These are phyloP conservation scores for Girardinichthys multiradiatus DNA, from an alignment of 2,113 vertebrate genomes.

Conservation along the genomic window DNA sequence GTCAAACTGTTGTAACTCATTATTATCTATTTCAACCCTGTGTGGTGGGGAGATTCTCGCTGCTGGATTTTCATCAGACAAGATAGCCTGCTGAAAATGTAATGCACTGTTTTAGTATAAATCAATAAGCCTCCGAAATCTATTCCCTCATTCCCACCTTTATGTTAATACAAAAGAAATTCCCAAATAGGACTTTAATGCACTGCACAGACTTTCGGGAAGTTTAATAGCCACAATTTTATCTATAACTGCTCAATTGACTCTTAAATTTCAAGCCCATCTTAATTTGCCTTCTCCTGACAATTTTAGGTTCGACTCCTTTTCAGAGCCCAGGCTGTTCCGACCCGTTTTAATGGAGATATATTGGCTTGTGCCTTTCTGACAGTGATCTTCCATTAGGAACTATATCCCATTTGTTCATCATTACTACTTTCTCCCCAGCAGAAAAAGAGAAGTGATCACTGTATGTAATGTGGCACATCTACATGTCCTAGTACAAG, in stretches of 20 bases:
- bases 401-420: constrained; percentile 60
- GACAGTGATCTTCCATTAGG: constrained; percentile 64
- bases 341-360: constrained; percentile 69
- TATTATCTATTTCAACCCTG: constrained; percentile 70
- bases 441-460: constrained; percentile 25
- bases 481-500: constrained; percentile 33
- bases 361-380: constrained; percentile 57
- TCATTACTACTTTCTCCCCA: constrained; percentile 52
- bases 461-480: constrained; percentile 2
- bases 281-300: constrained; percentile 71
- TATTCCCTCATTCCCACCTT: constrained; percentile 69
- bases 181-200: constrained; percentile 73
- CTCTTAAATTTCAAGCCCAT: constrained; percentile 70
- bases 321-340: constrained; percentile 47
- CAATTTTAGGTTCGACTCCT: constrained; percentile 56
- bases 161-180: constrained; percentile 75
- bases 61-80: constrained; percentile 71
- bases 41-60: constrained; percentile 65
- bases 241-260: constrained; percentile 74
- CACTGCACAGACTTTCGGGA: constrained; percentile 60
- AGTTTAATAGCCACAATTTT: constrained; percentile 68
- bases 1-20: constrained; percentile 75
- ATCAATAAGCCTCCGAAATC: constrained; percentile 74
- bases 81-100: constrained; percentile 74
- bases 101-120: constrained; percentile 77